phyloP scores from a whole-genome alignment of 2,113 vertebrate species.

The Suncus etruscus region DNA sequence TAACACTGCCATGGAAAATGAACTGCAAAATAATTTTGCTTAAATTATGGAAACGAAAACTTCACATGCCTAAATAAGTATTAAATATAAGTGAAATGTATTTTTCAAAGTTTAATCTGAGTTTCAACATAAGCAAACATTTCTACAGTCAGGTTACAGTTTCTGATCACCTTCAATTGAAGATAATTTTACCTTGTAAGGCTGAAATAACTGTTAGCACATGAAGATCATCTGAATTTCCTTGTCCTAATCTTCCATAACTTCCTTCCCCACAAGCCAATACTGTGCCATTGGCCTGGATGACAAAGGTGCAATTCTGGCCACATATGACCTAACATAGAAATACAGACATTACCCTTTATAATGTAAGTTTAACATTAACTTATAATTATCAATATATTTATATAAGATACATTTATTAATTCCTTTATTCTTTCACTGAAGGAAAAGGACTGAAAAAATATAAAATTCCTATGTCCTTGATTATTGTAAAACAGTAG shows the following conservation, averaged over 20 bases:
- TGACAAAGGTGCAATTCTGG: conserved; percentile 92
- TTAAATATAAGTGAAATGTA: too few relatives aligned
- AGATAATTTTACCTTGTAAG: conserved; percentile 87
- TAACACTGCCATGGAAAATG: conserved; percentile 47
- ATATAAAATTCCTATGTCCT: neutral
- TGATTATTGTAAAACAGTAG: conserved; percentile 54
- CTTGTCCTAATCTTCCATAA: conserved; percentile 91
- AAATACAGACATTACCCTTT: conserved; percentile 63
- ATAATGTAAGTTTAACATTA: conserved; percentile 23
- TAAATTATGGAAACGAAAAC: conserved; percentile 50
- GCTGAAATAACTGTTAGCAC: conserved; percentile 92
- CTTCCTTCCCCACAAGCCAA: conserved; percentile 92
- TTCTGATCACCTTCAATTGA: conserved; percentile 39
- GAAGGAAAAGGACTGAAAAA: neutral
- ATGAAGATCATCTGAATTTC: conserved; percentile 92
- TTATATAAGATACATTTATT: conserved; percentile 13
- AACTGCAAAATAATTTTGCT: conserved; percentile 59
- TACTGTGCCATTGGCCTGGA: conserved; percentile 91
- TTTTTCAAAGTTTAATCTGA: neutral
- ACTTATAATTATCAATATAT: conserved; percentile 10
- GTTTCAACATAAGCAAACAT: conserved; percentile 33
- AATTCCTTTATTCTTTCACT: conserved; percentile 20
- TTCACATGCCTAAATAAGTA: neutral
- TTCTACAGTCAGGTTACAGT: neutral
- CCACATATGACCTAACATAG: conserved; percentile 90